Percentiles rank a stretch among this genome's conserved stretches.
Conservation (phyloP, 2,797 vertebrate genomes). For the Chrosomus eos region DNA sequence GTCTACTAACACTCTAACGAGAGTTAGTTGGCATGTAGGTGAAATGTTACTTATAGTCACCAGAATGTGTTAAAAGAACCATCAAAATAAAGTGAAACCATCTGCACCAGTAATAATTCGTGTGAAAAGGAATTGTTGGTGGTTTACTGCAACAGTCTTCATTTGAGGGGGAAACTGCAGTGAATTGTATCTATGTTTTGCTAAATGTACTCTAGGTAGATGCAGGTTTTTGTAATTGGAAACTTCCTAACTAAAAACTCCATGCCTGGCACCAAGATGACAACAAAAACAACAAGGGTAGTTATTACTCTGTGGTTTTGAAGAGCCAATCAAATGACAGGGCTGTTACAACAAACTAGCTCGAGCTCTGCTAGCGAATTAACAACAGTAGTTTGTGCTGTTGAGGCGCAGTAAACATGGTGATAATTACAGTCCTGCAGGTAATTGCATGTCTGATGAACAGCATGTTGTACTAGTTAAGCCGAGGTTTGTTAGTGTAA, state of each 20-base stretch:
- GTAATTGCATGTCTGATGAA: slow-evolving; percentile 58
- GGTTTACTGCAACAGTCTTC: neutral
- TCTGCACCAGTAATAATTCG: neutral
- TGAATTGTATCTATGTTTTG: neutral
- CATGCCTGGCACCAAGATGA: neutral
- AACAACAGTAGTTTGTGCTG: slow-evolving; percentile 35
- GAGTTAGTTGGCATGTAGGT: no score
- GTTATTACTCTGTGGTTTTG: slow-evolving; percentile 21
- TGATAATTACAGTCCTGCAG: slow-evolving; percentile 56
- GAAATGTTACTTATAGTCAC: no score
- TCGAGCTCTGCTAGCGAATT: slow-evolving; percentile 61
- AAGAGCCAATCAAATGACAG: slow-evolving; percentile 24
- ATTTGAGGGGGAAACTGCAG: neutral
- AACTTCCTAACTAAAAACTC: neutral
- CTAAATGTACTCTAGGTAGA: neutral
- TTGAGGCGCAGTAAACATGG: slow-evolving; percentile 41
- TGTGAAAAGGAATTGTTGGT: neutral
- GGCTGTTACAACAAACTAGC: slow-evolving; percentile 9
- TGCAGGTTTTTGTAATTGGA: neutral
- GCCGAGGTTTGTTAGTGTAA: slow-evolving; percentile 46
- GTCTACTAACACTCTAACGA: no score
- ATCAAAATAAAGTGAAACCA: no score
- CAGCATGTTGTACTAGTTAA: slow-evolving; percentile 54
- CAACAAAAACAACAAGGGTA: slow-evolving; percentile 11
- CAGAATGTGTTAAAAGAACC: no score